phyloP scores from a whole-genome alignment of 2,797 vertebrate genomes.

The Thaleichthys pacificus region DNA sequence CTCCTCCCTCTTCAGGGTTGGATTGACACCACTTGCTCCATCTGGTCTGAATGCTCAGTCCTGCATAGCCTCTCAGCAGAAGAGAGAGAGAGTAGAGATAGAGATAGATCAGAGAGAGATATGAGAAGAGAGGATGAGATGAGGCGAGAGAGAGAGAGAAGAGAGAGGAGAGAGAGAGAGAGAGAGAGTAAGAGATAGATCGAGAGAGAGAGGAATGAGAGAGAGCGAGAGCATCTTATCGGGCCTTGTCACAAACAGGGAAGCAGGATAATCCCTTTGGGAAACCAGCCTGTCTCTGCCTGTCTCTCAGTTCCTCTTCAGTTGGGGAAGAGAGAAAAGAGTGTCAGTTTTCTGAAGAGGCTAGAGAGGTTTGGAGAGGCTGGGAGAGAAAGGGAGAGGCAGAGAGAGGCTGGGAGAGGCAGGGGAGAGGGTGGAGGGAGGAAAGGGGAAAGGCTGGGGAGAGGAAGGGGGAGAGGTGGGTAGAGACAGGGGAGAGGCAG shows the following conservation, averaged over 20 bases:
- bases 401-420: not conserved
- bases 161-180: not conserved
- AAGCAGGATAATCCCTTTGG: slow-evolving; percentile 75
- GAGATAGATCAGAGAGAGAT: no score
- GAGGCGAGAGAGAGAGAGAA: no score
- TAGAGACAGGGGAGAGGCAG: no score
- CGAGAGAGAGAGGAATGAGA: not conserved
- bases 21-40: slow-evolving; percentile 45
- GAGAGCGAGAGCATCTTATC: slow-evolving; percentile 53
- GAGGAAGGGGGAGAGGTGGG: no score
- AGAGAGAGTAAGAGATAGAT: not conserved
- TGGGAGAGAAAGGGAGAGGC: not conserved
- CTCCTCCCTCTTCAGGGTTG: not conserved
- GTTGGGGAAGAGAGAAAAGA: not conserved
- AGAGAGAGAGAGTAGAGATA: not conserved
- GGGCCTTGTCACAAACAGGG: slow-evolving; percentile 75
- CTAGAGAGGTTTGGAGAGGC: not conserved
- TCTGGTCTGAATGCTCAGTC: no score
- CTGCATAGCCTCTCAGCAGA: no score
- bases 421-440: no score
- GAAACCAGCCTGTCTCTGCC: slow-evolving; percentile 1
- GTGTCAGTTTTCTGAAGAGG: slow-evolving; percentile 12
- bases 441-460: no score
- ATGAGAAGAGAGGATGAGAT: not conserved
- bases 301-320: not conserved